A percentile compares a stretch with the other conserved stretches of the same genome.
Evolutionary conservation across 2,113 vertebrate species (phyloP).

Genomic region (Ophthalmotilapia sp.): DNA sequence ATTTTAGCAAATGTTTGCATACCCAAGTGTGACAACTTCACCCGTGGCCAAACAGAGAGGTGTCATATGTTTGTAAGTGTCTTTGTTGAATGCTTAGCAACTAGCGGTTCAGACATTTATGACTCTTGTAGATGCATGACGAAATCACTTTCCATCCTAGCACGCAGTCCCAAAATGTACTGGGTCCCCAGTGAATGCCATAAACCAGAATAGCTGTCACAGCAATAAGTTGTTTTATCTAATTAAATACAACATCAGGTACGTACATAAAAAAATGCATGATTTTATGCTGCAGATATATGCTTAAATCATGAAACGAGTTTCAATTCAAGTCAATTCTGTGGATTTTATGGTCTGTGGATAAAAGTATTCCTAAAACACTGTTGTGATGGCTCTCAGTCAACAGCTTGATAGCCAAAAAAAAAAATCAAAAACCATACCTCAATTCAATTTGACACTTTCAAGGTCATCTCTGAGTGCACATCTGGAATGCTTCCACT

Average conservation of each 20-base stretch:
- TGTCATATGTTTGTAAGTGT: constrained; percentile 30
- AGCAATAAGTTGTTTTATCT: background rate
- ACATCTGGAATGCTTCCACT: background rate
- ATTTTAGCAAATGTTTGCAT: constrained; percentile 44
- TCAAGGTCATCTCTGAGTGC: background rate
- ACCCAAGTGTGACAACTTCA: constrained; percentile 34
- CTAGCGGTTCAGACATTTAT: constrained; percentile 3
- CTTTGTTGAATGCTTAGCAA: constrained; percentile 38
- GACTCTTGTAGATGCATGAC: constrained; percentile 1
- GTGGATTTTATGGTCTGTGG: background rate
- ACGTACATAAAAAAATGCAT: background rate
- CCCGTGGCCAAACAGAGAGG: constrained; percentile 23
- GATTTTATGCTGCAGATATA: background rate
- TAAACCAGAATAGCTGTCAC: background rate
- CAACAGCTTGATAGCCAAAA: background rate
- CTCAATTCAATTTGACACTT: background rate
- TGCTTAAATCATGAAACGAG: background rate
- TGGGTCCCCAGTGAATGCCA: background rate
- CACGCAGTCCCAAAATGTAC: background rate
- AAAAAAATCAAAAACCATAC: background rate
- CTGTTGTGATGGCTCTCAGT: background rate
- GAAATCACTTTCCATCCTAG: constrained; percentile 10
- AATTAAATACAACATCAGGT: background rate
- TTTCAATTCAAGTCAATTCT: background rate
- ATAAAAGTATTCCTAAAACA: background rate